phyloP scores from a whole-genome alignment of 1,140 invertebrate species.

The Globodera rostochiensis region DNA sequence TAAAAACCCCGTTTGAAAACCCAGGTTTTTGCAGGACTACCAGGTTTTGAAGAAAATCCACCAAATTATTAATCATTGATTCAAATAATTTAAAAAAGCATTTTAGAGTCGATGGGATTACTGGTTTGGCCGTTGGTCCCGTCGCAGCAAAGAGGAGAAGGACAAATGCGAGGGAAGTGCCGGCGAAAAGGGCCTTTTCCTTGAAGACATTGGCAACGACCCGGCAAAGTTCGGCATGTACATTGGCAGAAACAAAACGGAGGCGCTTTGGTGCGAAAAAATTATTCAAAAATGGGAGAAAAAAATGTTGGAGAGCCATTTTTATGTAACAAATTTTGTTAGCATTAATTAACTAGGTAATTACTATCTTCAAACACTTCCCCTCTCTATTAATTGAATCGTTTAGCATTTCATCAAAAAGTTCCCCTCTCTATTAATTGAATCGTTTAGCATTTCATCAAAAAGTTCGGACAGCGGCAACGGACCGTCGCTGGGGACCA shows the following conservation, averaged over 20 bases:
- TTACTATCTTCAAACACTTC: too few species aligned
- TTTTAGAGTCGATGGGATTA: constrained; percentile 27
- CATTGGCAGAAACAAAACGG: constrained; percentile 42
- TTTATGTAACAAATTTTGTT: too few species aligned
- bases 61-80: too few species aligned
- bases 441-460: constrained; percentile 25
- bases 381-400: not conserved
- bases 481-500: constrained; percentile 37
- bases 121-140: constrained; percentile 31
- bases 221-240: constrained; percentile 58
- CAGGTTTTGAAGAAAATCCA: too few species aligned
- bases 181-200: constrained; percentile 76
- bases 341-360: too few species aligned
- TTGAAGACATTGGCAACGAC: constrained; percentile 77
- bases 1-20: constrained; percentile 26
- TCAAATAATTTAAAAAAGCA: too few species aligned
- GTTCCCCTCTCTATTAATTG: constrained; percentile 22
- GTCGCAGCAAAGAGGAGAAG: constrained; percentile 10
- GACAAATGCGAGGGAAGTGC: not conserved
- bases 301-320: too few species aligned
- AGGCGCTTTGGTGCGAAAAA: not conserved
- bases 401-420: constrained; percentile 31
- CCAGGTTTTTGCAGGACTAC: not conserved
- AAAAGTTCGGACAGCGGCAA: constrained; percentile 54
- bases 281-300: not conserved